phyloP scores from a whole-genome alignment of 2,113 vertebrate species.

The Brachionichthys hirsutus region DNA sequence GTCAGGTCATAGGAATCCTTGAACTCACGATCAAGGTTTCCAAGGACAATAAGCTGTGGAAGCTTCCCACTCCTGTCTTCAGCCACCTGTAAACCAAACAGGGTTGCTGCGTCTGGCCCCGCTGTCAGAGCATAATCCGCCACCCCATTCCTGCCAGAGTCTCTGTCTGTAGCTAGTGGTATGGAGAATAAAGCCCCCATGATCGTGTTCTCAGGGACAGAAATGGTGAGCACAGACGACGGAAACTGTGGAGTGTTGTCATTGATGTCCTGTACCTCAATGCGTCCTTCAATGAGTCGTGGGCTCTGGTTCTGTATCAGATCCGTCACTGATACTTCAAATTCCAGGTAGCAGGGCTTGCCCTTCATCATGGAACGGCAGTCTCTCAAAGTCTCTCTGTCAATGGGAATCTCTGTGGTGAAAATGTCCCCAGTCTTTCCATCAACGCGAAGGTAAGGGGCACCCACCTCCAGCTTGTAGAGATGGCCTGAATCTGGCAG shows the following conservation, averaged over 20 bases:
- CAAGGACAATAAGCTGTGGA: conserved; percentile 96
- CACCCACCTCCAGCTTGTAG: conserved; percentile 95
- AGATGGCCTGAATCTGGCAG: conserved; percentile 92
- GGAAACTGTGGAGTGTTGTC: conserved; percentile 98
- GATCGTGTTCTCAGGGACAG: conserved; percentile 94
- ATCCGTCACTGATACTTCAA: conserved; percentile 96
- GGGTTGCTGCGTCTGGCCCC: conserved; percentile 86
- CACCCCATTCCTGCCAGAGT: conserved; percentile 89
- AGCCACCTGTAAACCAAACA: conserved; percentile 94
- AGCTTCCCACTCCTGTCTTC: conserved; percentile 95
- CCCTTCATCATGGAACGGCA: conserved; percentile 85
- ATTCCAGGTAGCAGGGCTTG: conserved; percentile 92
- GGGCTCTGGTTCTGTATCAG: conserved; percentile 87
- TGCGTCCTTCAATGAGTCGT: conserved; percentile 92
- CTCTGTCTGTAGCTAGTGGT: conserved; percentile 90
- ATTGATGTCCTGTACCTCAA: conserved; percentile 96
- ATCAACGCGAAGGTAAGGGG: conserved; percentile 93
- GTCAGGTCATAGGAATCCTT: conserved; percentile 97
- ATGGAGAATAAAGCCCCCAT: conserved; percentile 90
- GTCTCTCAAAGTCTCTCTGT: conserved; percentile 90
- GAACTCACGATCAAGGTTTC: conserved; percentile 91
- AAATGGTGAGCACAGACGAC: conserved; percentile 89
- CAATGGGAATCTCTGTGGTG: conserved; percentile 94
- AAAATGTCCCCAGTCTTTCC: conserved; percentile 97
- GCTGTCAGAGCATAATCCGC: conserved; percentile 90